A percentile compares a stretch with the other conserved stretches of the same genome.
phyloP scores from a whole-genome alignment of 2,113 vertebrate species.

The Formicarius rufipectus region DNA sequence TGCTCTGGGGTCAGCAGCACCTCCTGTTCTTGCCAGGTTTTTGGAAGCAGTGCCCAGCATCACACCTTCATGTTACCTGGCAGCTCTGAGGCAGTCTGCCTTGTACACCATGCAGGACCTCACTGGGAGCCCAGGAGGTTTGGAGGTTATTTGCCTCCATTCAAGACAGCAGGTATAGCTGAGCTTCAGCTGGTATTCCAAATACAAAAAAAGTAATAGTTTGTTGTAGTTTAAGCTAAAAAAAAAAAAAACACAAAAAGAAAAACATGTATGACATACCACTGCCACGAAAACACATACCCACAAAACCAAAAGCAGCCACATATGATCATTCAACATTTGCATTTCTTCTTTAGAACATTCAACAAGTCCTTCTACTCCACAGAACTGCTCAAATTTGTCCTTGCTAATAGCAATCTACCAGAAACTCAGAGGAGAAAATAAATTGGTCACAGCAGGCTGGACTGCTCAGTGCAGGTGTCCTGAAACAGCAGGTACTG shows the following conservation, averaged over 20 bases:
- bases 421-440: background rate
- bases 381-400: background rate
- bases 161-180: background rate
- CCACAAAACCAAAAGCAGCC: slow-evolving; percentile 33
- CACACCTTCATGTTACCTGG: accelerated
- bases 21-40: background rate
- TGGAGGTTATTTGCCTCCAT: background rate
- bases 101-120: background rate
- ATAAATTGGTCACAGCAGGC: background rate
- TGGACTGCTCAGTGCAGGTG: background rate
- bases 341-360: slow-evolving; percentile 3
- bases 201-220: background rate
- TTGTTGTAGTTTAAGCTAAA: background rate
- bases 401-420: background rate
- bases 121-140: background rate
- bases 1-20: background rate
- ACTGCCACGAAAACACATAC: background rate
- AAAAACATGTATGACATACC: background rate
- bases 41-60: background rate
- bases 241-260: background rate
- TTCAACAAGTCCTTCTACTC: background rate
- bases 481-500: background rate
- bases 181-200: background rate
- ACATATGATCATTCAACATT: background rate
- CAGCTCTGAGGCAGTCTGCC: background rate